Evolutionary conservation across 2,888 invertebrate genomes (phyloP).

Genomic region (Nyleta sp.): DNA sequence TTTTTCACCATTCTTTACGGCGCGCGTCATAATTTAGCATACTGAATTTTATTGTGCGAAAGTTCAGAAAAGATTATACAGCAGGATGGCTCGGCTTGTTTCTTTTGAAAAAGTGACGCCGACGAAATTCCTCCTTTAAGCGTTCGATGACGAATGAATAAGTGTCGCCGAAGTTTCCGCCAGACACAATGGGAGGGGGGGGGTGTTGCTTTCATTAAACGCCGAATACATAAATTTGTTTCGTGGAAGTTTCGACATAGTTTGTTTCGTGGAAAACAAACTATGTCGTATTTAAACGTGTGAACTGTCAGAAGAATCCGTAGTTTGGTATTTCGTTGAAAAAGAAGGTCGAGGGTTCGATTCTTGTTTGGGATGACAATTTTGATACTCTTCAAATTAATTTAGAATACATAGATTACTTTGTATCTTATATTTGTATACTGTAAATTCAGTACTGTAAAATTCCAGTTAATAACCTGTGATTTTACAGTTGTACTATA

Average conservation of each 20-base stretch:
- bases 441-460: too few relatives aligned
- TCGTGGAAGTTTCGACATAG: background rate
- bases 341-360: too few relatives aligned
- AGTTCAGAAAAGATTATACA: constrained; percentile 41
- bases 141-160: constrained; percentile 21
- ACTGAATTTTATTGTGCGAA: constrained; percentile 55
- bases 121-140: background rate
- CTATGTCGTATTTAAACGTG: too few relatives aligned
- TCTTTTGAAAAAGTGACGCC: constrained; percentile 17
- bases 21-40: constrained; percentile 57
- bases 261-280: too few relatives aligned
- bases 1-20: constrained; percentile 46
- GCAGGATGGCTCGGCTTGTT: constrained; percentile 20
- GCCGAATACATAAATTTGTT: background rate
- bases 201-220: constrained; percentile 34
- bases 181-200: background rate
- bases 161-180: constrained; percentile 12
- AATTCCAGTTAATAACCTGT: too few relatives aligned
- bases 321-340: too few relatives aligned
- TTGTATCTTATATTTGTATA: too few relatives aligned
- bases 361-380: too few relatives aligned
- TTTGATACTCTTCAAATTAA: too few relatives aligned
- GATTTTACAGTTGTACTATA: too few relatives aligned
- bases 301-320: too few relatives aligned
- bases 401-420: too few relatives aligned